These are phyloP conservation scores for Agriotes lineatus DNA, from an alignment of 2,888 invertebrate genomes.

Conservation along the genomic window DNA sequence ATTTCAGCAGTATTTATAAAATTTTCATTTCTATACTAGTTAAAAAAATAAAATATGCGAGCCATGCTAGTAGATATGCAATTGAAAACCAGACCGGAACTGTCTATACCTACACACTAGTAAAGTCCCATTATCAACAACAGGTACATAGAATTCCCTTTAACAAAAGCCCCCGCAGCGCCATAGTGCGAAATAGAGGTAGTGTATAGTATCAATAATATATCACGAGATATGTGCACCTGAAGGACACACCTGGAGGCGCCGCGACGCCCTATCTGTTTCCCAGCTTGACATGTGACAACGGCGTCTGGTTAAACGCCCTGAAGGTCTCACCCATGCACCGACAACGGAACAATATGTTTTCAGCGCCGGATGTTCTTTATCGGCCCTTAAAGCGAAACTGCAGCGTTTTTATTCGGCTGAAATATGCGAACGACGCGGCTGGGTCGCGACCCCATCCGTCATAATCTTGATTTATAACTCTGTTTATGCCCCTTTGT, in stretches of 20 bases:
- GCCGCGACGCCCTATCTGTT: constrained; percentile 2
- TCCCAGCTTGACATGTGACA: constrained; percentile 3
- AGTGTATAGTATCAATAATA: not conserved
- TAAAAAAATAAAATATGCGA: too few species aligned
- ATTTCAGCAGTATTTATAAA: too few species aligned
- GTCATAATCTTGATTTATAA: constrained; percentile 14
- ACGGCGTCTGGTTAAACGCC: not conserved
- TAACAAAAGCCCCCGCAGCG: not conserved
- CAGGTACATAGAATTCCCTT: not conserved
- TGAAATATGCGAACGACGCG: not conserved
- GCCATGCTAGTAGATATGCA: too few species aligned
- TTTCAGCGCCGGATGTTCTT: constrained; percentile 21
- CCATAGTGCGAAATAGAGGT: not conserved
- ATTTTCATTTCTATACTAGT: too few species aligned
- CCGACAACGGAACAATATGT: constrained; percentile 21
- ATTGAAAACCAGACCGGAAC: too few species aligned
- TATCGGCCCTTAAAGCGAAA: constrained; percentile 18
- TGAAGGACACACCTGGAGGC: not conserved
- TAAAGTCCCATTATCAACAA: too few species aligned
- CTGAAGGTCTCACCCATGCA: constrained; percentile 10
- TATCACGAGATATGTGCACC: not conserved
- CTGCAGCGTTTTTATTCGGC: not conserved
- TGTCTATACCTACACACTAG: too few species aligned
- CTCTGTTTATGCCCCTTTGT: not conserved
- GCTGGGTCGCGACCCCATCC: too few species aligned